Base-by-base conservation (phyloP, 2,888 invertebrate species). In the Eupithecia dodoneata region DNA sequence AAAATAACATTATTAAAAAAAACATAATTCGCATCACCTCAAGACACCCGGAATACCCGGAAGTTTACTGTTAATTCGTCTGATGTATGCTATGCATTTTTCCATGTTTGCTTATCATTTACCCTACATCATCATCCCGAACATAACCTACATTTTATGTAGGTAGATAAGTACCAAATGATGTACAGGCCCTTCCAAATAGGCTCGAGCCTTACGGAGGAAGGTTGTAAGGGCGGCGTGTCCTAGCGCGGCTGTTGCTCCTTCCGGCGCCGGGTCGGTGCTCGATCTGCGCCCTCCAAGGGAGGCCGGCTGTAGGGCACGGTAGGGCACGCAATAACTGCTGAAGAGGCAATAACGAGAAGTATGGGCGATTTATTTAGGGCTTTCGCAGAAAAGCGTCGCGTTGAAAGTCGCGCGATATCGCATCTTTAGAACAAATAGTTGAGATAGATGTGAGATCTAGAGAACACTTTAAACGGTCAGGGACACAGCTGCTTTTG, bases 221-320 rank as follows among this genome's bases (percentile, higher is more conserved):
- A 77, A 77, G 77, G 75, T 70, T 72, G 79, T 76, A 77, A 80
- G 81, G 80, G 69, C 78, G 73, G 76, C 55, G 66, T 73, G 81
- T 77, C 80, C 81, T 80, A 74, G 77, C 73, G 81, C 85, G 86
- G 84, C 76, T 82, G 80, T 78, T 79, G 76, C 78, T 59, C 74
- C 73, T 59, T 73, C 72, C 63, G 59, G 42, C 66, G 70, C 74
- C 30, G 77, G 77, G 75, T 77, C 75, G 59, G 49, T 63, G 77
- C 69, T 41, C 74, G 73, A 70, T 30, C 76, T 66, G 63, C 44
- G 74, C 49, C 69, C 72, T 45, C 66, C 41, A 63, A 12, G 47
- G 42, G 13, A 30, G 66, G 69, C 47, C 44, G 67, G 42, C 66
- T 66, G 66, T 69, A 69, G 69, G 69, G 69, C 69, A 18, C 44